Conservation (phyloP, 2,113 vertebrate genomes). For the Microcebus griseorufus region DNA sequence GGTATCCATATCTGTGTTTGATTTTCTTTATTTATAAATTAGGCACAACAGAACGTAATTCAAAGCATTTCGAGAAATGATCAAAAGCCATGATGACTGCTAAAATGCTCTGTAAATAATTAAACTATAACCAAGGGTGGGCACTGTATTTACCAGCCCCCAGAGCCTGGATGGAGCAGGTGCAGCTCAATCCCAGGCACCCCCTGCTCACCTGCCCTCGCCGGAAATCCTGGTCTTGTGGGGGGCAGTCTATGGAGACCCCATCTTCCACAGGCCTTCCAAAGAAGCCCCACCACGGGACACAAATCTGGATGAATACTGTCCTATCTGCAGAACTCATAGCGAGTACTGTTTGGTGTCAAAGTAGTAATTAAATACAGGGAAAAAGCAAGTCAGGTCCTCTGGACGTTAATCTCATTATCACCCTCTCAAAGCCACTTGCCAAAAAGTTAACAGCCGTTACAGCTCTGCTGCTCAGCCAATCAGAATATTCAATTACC, state of each 20-base stretch:
- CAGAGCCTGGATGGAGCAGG: not conserved
- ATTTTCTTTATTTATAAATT: not conserved
- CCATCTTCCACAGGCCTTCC: not conserved
- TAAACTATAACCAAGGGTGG: not conserved
- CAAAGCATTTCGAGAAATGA: not conserved
- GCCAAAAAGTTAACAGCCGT: constrained; percentile 88
- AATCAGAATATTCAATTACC: constrained; percentile 89
- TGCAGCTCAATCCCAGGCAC: not conserved
- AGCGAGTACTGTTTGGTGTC: constrained; percentile 82
- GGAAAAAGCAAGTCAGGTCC: constrained; percentile 83
- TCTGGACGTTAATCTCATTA: constrained; percentile 89
- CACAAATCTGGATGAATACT: constrained; percentile 62
- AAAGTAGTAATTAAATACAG: constrained; percentile 88
- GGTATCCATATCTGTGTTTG: rapidly evolving
- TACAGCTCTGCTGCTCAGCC: constrained; percentile 84
- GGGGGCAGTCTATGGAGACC: not conserved
- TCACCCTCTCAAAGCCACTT: constrained; percentile 84
- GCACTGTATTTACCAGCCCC: rapidly evolving
- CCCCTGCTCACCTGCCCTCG: not conserved
- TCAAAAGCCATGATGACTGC: too few species aligned
- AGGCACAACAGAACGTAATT: not conserved
- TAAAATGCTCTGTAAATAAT: not conserved
- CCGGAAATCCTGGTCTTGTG: rapidly evolving
- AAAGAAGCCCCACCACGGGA: not conserved
- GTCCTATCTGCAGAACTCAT: constrained; percentile 75